Conservation (phyloP, 1,140 invertebrate genomes). For the Drosophila dunni region DNA sequence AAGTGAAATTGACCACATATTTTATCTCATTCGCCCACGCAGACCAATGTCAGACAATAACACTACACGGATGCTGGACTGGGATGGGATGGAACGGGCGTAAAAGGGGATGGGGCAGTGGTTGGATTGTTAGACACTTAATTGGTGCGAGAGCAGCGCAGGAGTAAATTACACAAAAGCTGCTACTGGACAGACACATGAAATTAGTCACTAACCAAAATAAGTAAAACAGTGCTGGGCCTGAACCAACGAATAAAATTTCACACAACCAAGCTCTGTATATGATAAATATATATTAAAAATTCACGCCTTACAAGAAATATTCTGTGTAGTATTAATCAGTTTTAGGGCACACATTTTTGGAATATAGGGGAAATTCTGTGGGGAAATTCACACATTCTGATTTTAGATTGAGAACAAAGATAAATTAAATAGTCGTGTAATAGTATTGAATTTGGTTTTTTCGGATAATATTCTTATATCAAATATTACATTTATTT, state of each 20-base stretch:
- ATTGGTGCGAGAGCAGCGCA: constrained; percentile 40
- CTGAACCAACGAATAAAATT: not conserved
- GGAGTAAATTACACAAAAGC: constrained; percentile 43
- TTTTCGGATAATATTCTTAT: no score
- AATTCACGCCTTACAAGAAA: no score
- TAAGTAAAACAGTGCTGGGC: not conserved
- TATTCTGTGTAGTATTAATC: no score
- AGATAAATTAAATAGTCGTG: no score
- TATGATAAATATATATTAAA: no score
- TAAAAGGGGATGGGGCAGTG: not conserved
- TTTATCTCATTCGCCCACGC: constrained; percentile 76
- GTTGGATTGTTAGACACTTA: constrained; percentile 28
- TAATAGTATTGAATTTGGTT: no score
- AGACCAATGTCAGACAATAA: constrained; percentile 33
- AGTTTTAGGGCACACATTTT: no score
- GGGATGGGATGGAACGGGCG: not conserved
- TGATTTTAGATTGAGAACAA: no score
- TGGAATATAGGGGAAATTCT: no score
- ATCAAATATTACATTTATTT: no score
- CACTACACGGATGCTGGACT: not conserved
- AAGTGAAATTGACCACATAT: constrained; percentile 83
- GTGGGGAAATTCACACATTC: no score
- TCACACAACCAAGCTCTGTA: no score
- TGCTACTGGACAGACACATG: constrained; percentile 27
- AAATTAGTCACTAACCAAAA: constrained; percentile 33